Percentiles rank a stretch among this genome's conserved stretches.
These are phyloP conservation scores for Parazoanthus swiftii DNA, from an alignment of 92 coral and sea anemone species.

Conservation along the genomic window DNA sequence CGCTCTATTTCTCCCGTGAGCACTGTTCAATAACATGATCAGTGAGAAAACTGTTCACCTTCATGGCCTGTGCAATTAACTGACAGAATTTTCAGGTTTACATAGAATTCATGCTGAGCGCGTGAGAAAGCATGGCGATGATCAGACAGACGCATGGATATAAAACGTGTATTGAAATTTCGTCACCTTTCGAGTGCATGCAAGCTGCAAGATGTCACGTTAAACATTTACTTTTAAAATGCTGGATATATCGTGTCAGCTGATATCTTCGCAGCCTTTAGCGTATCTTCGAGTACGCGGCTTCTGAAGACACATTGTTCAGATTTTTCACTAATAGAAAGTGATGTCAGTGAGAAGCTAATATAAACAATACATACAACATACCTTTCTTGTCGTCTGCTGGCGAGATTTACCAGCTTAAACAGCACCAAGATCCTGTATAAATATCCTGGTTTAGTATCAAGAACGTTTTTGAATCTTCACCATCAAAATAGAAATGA, in stretches of 20 bases:
- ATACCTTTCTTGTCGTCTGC: slow-evolving; percentile 27
- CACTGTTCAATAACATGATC: not conserved
- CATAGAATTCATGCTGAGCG: slow-evolving; percentile 3
- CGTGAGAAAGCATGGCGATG: not conserved
- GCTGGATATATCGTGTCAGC: no score
- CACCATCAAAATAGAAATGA: slow-evolving; percentile 6
- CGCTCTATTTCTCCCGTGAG: not conserved
- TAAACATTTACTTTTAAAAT: not conserved
- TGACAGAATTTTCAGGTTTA: not conserved
- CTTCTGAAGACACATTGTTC: not conserved
- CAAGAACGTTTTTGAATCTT: slow-evolving; percentile 5
- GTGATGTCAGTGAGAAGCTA: slow-evolving; percentile 20
- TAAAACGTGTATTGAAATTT: no score
- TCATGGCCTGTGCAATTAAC: not conserved
- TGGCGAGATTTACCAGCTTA: not conserved
- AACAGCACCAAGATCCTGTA: slow-evolving; percentile 1
- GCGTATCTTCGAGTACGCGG: not conserved
- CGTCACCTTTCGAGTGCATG: not conserved
- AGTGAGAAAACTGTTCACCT: not conserved
- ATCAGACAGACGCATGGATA: no score
- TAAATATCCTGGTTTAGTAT: not conserved
- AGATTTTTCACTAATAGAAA: not conserved
- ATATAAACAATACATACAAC: slow-evolving; percentile 15
- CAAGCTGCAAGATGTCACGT: not conserved
- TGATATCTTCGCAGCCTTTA: not conserved